Conservation (phyloP, 2,113 vertebrate genomes). For the Dasyprocta punctata region DNA sequence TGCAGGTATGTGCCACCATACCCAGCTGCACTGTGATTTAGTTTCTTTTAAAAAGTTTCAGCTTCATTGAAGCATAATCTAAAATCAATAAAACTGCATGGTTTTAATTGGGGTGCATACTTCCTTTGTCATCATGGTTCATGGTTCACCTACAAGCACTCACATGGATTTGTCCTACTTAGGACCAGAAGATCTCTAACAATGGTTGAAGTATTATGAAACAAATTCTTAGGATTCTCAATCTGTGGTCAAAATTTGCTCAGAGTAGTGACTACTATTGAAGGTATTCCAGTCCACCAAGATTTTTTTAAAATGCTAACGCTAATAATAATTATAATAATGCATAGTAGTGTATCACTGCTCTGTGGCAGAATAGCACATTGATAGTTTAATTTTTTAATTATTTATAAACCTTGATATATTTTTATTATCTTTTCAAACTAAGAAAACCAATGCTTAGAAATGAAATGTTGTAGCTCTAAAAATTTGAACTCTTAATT, state of each 20-base stretch:
- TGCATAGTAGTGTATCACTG: background rate
- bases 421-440: constrained; percentile 22
- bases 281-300: background rate
- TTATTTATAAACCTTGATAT: background rate
- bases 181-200: background rate
- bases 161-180: background rate
- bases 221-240: background rate
- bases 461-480: background rate
- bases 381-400: background rate
- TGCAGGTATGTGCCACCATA: background rate
- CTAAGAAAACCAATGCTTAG: background rate
- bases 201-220: background rate
- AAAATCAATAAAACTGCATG: background rate
- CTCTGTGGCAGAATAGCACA: background rate
- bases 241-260: background rate
- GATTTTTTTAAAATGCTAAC: background rate
- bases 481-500: constrained; percentile 22
- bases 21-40: background rate
- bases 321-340: background rate
- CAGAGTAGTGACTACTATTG: background rate
- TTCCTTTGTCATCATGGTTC: background rate
- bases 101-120: background rate
- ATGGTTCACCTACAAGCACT: background rate
- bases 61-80: constrained; percentile 7
- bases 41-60: constrained; percentile 28